Evolutionary conservation across 1,140 invertebrate species (phyloP), one percentile per base, ranked within the genome.

Genomic region (Lamellibrachia luymesi): DNA sequence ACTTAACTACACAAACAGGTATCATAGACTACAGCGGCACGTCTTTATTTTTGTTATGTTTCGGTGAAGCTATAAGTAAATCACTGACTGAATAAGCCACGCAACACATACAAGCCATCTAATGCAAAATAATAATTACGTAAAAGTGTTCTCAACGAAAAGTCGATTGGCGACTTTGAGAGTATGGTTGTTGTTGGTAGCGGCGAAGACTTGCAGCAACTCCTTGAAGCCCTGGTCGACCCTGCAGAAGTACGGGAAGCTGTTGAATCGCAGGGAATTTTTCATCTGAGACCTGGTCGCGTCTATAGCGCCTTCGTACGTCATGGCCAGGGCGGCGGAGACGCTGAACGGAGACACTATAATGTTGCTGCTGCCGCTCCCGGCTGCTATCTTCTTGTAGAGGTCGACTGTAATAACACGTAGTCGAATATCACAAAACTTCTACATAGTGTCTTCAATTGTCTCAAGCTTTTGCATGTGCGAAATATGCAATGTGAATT

Each of bases 311-410:
- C 98, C 97, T 94, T 98, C 98, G 95, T 98, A 98, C 0, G 98
- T 97, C 25, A 98, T 96, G 22, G 97, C 95, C 13, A 99, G 95
- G 0, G 98, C 97, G 93, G 98, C 97, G 95, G 98, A 97, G 22
- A 98, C 97, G 94, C 98, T 98, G 96, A 98, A 98, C 0, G 98
- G 98, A 27, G 98, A 98, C 95, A 98, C 98, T 96, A 98, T 98
- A 7, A 98, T 95, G 95, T 98, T 98, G 97, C 13, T 8, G 25
- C 13, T 80, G 0, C 64, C 25, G 64, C 64, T 80, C 13, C 13
- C 13, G 8, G 52, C 52, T 17, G 52, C 52, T 56, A 56, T 56
- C 52, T 56, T 56, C 52, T 56, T 56, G 52, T 56, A 56, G 52
- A 56, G 52, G 52, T 6, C 52, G 17, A 17, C 52, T 56, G 38